Conservation (phyloP, 2,888 invertebrate genomes). For the Epinotia brunnichana region DNA sequence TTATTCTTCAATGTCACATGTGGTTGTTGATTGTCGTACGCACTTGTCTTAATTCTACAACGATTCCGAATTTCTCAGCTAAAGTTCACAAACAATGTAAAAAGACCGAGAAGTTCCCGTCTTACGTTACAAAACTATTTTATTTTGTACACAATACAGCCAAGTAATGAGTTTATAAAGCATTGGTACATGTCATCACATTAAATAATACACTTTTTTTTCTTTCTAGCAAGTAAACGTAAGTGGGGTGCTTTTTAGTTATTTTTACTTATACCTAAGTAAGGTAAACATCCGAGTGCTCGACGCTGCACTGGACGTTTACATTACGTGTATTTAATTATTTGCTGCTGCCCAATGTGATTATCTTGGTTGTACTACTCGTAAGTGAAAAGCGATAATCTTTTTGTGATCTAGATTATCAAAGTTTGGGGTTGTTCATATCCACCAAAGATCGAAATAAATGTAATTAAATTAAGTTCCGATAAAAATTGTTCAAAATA, state of each 20-base stretch:
- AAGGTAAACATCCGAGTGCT: too few species aligned
- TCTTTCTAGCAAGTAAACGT: not conserved
- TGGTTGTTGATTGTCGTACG: not conserved
- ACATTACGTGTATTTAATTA: not conserved
- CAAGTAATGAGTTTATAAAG: too few species aligned
- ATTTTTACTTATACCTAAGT: not conserved
- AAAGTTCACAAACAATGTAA: not conserved
- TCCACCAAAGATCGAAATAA: not conserved
- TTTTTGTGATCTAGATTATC: not conserved
- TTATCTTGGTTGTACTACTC: not conserved
- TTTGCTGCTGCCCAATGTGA: not conserved
- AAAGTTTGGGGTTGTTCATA: not conserved
- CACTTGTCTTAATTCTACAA: not conserved
- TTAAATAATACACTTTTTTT: too few species aligned
- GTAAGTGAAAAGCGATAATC: not conserved
- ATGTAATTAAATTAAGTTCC: too few species aligned
- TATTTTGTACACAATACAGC: too few species aligned
- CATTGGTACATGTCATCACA: too few species aligned
- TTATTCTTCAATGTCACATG: not conserved
- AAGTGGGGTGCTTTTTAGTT: not conserved
- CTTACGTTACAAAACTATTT: too few species aligned
- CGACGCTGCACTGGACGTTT: too few species aligned
- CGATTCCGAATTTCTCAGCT: conserved; percentile 1
- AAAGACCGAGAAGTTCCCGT: too few species aligned
- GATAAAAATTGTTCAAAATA: too few species aligned